phyloP scores from a whole-genome alignment of 1,140 invertebrate genomes.

The Xylocopa sonorina region DNA sequence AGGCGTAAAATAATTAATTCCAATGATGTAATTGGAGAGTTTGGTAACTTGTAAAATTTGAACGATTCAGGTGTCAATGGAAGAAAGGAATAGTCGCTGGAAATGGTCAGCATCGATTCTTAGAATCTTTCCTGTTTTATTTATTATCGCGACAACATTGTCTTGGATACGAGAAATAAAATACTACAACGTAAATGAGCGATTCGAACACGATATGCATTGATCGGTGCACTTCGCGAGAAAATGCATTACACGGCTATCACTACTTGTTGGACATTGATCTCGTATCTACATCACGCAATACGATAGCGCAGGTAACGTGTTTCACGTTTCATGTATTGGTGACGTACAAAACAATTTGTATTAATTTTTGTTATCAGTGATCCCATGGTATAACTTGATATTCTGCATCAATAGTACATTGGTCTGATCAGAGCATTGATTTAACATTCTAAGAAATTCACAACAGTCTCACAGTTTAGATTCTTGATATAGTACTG shows the following conservation, averaged over 20 bases:
- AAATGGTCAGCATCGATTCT: neutral
- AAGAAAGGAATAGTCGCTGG: neutral
- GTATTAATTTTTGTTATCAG: too few relatives aligned
- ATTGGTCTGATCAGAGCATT: too few relatives aligned
- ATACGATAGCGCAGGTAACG: neutral
- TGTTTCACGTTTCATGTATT: neutral
- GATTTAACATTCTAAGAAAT: too few relatives aligned
- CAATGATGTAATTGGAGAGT: too few relatives aligned
- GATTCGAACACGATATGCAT: slow-evolving; percentile 19
- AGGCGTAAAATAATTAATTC: too few relatives aligned
- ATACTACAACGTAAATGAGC: neutral
- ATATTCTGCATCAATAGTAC: too few relatives aligned
- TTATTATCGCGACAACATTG: neutral
- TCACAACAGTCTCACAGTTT: too few relatives aligned
- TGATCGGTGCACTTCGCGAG: neutral
- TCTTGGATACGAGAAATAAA: slow-evolving; percentile 13
- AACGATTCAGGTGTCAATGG: too few relatives aligned
- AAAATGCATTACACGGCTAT: slow-evolving; percentile 14
- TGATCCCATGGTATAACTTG: too few relatives aligned
- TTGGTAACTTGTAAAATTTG: too few relatives aligned
- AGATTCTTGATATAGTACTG: too few relatives aligned
- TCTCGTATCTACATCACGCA: neutral
- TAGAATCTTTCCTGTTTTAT: neutral
- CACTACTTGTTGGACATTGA: slow-evolving; percentile 6
- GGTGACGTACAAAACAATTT: neutral